These are phyloP conservation scores for Polydrusus pterygomalis DNA, from an alignment of 2,888 invertebrate genomes.

Conservation along the genomic window DNA sequence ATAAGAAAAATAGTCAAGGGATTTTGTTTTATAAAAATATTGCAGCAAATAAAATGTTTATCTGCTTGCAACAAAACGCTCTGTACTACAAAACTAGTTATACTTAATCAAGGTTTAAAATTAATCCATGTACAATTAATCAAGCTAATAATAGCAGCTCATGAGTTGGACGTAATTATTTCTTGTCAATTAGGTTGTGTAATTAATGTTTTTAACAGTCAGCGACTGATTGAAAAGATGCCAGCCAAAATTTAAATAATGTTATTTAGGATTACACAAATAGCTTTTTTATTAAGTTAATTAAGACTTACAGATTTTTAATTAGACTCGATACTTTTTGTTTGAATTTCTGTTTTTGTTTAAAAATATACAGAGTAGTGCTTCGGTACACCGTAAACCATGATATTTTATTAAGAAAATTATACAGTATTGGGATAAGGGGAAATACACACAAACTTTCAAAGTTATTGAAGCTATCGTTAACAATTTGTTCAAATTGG, in stretches of 20 bases:
- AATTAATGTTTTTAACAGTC: slow-evolving; percentile 20
- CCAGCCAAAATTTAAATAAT: slow-evolving; percentile 13
- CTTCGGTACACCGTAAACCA: too few relatives aligned
- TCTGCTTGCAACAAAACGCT: background rate
- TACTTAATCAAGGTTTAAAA: background rate
- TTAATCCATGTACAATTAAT: slow-evolving; percentile 20
- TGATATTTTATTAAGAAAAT: too few relatives aligned
- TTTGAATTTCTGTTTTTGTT: too few relatives aligned
- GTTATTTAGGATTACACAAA: background rate
- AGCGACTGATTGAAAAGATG: slow-evolving; percentile 20
- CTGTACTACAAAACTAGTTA: background rate
- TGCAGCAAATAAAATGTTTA: too few relatives aligned
- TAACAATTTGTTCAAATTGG: too few relatives aligned
- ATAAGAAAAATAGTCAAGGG: too few relatives aligned
- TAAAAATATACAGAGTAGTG: too few relatives aligned
- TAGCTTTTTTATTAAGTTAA: background rate
- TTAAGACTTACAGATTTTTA: background rate
- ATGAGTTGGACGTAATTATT: slow-evolving; percentile 28
- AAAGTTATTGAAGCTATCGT: too few relatives aligned
- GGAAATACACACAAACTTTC: too few relatives aligned
- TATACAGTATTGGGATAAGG: too few relatives aligned
- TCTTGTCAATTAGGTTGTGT: slow-evolving; percentile 23
- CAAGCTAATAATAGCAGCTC: slow-evolving; percentile 14
- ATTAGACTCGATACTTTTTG: too few relatives aligned
- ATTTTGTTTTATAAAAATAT: background rate